Evolutionary conservation across 2,113 vertebrate species (phyloP).

Genomic region (Burhinus bistriatus): DNA sequence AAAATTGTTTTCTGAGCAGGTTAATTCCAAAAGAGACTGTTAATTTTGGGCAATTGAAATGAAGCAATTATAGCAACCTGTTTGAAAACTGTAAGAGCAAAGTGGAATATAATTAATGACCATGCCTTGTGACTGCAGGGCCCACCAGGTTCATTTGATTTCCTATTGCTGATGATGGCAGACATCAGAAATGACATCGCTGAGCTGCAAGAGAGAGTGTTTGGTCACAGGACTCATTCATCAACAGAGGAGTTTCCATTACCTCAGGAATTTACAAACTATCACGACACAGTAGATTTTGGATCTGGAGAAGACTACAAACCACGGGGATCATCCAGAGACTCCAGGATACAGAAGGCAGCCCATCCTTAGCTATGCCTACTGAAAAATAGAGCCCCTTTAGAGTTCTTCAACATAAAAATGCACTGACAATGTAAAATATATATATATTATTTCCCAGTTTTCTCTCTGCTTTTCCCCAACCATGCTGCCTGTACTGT

Average conservation of each 20-base stretch:
- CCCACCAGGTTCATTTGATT: conserved; percentile 95
- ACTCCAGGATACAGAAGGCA: conserved; percentile 74
- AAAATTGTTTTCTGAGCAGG: neutral
- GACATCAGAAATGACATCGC: conserved; percentile 94
- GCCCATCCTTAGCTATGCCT: conserved; percentile 56
- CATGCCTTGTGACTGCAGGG: conserved; percentile 73
- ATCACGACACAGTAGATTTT: conserved; percentile 80
- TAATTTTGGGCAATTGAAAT: neutral
- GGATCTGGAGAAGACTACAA: conserved; percentile 90
- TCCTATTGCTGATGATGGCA: conserved; percentile 93
- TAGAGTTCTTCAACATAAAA: conserved; percentile 47
- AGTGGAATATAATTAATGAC: neutral
- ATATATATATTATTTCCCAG: conserved; percentile 56
- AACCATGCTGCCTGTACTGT: conserved; percentile 24
- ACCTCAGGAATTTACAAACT: conserved; percentile 84
- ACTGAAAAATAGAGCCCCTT: conserved; percentile 2
- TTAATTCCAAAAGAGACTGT: neutral
- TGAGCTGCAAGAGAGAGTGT: conserved; percentile 90
- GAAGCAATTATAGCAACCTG: neutral
- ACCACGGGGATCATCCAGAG: conserved; percentile 71
- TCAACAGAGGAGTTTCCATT: conserved; percentile 81
- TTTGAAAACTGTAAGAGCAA: neutral
- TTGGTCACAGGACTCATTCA: conserved; percentile 79
- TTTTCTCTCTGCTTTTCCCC: conserved; percentile 44
- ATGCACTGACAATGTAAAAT: conserved; percentile 66